Conservation (phyloP, 2,797 vertebrate species). For the Diglossa cyanea region DNA sequence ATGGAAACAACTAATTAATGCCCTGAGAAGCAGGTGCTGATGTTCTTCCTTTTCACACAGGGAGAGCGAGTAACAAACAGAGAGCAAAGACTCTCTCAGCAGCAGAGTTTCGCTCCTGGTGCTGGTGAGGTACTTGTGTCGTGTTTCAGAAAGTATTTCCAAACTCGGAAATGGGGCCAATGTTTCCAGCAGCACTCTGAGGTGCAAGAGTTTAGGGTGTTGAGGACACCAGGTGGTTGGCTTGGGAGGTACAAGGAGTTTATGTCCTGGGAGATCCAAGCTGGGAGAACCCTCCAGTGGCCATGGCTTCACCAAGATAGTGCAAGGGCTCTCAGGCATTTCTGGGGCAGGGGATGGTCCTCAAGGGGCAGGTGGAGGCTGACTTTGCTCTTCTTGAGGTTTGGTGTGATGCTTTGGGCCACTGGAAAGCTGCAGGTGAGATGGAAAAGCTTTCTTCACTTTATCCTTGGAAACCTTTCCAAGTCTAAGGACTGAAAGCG, state of each 20-base stretch:
- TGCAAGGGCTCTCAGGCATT: neutral
- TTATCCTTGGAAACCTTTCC: neutral
- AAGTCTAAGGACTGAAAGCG: fast-evolving
- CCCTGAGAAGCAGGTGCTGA: neutral
- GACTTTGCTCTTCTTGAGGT: neutral
- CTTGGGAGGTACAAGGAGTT: neutral
- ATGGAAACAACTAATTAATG: neutral
- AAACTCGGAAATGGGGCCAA: fast-evolving
- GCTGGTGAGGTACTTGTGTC: neutral
- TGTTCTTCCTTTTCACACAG: neutral
- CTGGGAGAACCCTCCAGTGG: neutral
- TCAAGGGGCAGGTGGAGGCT: fast-evolving
- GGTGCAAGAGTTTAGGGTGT: neutral
- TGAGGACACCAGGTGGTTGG: neutral
- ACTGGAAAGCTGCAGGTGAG: neutral
- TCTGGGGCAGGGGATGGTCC: neutral
- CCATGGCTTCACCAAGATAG: neutral
- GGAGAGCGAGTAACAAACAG: neutral
- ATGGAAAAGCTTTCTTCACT: neutral
- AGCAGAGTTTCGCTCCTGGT: fast-evolving
- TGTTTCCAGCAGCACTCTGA: neutral
- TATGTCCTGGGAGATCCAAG: neutral
- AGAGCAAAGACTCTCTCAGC: neutral
- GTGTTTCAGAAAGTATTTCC: neutral
- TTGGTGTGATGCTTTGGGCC: neutral